Conservation (phyloP, 2,797 vertebrate genomes). For the Spheniscus humboldti region DNA sequence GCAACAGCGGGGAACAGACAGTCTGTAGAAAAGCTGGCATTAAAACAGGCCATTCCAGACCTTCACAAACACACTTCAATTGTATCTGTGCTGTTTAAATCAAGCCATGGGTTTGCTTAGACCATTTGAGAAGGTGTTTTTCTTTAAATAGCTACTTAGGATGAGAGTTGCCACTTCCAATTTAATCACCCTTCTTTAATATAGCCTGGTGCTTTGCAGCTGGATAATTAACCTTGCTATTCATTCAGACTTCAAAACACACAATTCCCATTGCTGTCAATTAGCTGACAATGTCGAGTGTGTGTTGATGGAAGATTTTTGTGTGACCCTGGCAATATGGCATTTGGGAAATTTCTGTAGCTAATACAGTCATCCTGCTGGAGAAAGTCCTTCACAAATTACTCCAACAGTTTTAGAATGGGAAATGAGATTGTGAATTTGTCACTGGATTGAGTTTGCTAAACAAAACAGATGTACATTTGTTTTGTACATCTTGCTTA, state of each 20-base stretch:
- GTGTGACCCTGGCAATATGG: neutral
- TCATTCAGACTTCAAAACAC: slow-evolving; percentile 7
- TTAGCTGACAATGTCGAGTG: neutral
- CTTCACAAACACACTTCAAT: neutral
- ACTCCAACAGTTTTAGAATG: neutral
- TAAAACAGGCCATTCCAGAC: neutral
- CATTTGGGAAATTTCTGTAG: neutral
- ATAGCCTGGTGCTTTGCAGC: neutral
- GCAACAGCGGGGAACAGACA: neutral
- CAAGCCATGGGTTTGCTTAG: neutral
- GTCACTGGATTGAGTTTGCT: neutral
- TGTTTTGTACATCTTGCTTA: too few relatives aligned
- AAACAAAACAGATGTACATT: neutral
- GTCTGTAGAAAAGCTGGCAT: neutral
- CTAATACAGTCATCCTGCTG: neutral
- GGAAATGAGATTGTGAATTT: neutral
- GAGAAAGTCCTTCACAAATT: neutral
- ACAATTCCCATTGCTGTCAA: slow-evolving; percentile 39
- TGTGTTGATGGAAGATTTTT: neutral
- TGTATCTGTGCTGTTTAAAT: neutral
- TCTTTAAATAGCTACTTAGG: slow-evolving; percentile 17
- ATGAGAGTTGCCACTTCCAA: neutral
- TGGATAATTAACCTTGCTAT: slow-evolving; percentile 55
- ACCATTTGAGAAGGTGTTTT: neutral
- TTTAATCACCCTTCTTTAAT: slow-evolving; percentile 32